A percentile compares a stretch with the other conserved stretches of the same genome.
phyloP scores from a whole-genome alignment of 2,888 invertebrate genomes.

The Podotricha telesiphe region DNA sequence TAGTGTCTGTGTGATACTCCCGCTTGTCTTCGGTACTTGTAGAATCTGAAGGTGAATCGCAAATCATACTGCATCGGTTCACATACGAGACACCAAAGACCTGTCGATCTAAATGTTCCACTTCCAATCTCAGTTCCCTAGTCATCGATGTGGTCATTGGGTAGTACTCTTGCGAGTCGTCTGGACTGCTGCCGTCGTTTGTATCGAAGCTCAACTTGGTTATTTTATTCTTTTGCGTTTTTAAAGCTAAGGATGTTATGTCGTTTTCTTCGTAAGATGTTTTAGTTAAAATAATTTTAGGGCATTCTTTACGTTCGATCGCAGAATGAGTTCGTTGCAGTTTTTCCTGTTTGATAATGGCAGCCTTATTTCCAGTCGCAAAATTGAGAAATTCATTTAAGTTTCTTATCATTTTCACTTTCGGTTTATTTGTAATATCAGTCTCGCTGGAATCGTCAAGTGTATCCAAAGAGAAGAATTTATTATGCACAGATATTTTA shows the following conservation, averaged over 20 bases:
- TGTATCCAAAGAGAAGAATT: conserved; percentile 84
- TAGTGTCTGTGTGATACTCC: conserved; percentile 56
- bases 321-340: conserved; percentile 67
- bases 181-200: conserved; percentile 87
- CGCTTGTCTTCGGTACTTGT: conserved; percentile 73
- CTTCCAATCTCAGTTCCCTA: conserved; percentile 90
- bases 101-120: conserved; percentile 92
- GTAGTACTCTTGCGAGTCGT: conserved; percentile 92
- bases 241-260: conserved; percentile 51
- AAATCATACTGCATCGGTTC: conserved; percentile 67
- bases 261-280: conserved; percentile 66
- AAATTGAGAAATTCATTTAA: conserved; percentile 93
- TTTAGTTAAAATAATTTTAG: conserved; percentile 69
- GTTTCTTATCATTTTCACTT: conserved; percentile 87
- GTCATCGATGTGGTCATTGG: conserved; percentile 95
- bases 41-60: conserved; percentile 75
- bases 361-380: conserved; percentile 85
- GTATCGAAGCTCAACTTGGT: conserved; percentile 63
- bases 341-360: conserved; percentile 57
- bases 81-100: conserved; percentile 87
- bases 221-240: conserved; percentile 53
- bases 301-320: conserved; percentile 65
- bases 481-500: conserved; percentile 76
- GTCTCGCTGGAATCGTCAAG: conserved; percentile 69
- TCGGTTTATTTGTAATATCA: conserved; percentile 65